Evolutionary conservation across 2,888 invertebrate genomes (phyloP).

Genomic region (Scrobipalpa costella): DNA sequence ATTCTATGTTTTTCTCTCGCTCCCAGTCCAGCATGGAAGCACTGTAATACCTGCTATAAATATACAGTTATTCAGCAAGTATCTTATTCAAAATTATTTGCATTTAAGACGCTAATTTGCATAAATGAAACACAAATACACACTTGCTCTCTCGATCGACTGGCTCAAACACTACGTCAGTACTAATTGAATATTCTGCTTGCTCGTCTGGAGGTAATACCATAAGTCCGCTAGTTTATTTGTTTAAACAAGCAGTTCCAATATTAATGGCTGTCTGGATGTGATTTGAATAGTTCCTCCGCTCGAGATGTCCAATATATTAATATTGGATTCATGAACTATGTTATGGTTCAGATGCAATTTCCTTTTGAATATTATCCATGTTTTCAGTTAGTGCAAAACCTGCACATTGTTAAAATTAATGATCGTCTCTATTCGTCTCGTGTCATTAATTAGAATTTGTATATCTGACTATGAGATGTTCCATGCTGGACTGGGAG

Average conservation of each 20-base stretch:
- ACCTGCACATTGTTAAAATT: too few species aligned
- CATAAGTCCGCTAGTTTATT: conserved; percentile 38
- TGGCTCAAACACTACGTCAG: not conserved
- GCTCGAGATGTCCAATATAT: conserved; percentile 6
- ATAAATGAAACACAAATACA: conserved; percentile 19
- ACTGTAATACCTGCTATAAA: too few species aligned
- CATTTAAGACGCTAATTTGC: not conserved
- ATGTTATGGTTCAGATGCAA: not conserved
- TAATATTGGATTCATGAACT: not conserved
- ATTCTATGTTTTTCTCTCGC: too few species aligned
- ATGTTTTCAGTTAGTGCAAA: not conserved
- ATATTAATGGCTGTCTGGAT: conserved; percentile 62
- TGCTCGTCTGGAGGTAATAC: conserved; percentile 25
- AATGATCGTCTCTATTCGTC: too few species aligned
- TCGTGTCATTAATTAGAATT: too few species aligned
- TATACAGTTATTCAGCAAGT: too few species aligned
- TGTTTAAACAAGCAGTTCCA: conserved; percentile 49
- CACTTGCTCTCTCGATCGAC: not conserved
- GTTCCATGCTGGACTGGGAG: too few species aligned
- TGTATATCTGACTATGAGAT: too few species aligned
- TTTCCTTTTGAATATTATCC: not conserved
- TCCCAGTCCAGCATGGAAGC: too few species aligned
- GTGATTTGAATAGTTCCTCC: conserved; percentile 61
- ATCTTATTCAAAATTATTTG: too few species aligned
- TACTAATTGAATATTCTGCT: conserved; percentile 30